Evolutionary conservation across 2,888 invertebrate genomes (phyloP).

Genomic region (Dermolepida albohirtum): DNA sequence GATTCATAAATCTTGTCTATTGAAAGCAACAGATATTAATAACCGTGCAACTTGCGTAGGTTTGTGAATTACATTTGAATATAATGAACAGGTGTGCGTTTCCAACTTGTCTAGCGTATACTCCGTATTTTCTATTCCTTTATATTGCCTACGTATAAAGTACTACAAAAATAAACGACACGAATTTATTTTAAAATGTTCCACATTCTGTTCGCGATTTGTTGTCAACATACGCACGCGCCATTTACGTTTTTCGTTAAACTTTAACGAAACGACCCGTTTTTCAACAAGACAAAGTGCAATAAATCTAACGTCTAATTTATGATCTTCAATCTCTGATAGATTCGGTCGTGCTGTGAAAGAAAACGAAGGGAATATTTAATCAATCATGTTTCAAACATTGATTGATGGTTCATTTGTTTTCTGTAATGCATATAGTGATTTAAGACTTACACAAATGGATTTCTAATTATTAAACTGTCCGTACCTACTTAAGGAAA

Average conservation of each 20-base stretch:
- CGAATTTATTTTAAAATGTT: not conserved
- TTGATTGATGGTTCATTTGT: slow-evolving; percentile 20
- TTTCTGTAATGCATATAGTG: slow-evolving; percentile 15
- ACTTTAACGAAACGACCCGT: not conserved
- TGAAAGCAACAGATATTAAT: not conserved
- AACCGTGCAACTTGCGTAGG: slow-evolving; percentile 11
- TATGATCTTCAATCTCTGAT: slow-evolving; percentile 13
- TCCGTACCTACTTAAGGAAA: not conserved
- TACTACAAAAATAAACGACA: not conserved
- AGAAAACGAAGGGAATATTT: slow-evolving; percentile 13
- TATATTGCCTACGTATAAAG: not conserved
- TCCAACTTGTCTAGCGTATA: slow-evolving; percentile 13
- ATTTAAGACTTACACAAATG: slow-evolving; percentile 9
- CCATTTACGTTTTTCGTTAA: not conserved
- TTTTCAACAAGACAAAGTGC: not conserved
- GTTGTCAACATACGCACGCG: not conserved
- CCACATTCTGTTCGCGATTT: not conserved
- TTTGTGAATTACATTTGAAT: slow-evolving; percentile 19
- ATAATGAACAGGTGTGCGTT: slow-evolving; percentile 20
- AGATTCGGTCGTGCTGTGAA: slow-evolving; percentile 15
- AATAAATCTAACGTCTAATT: slow-evolving; percentile 1
- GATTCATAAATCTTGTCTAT: not conserved
- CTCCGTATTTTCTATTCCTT: not conserved
- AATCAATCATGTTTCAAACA: slow-evolving; percentile 22
- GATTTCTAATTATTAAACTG: slow-evolving; percentile 6